A percentile compares a stretch with the other conserved stretches of the same genome.
phyloP scores from a whole-genome alignment of 2,113 vertebrate species.

The Psilopogon haemacephalus region DNA sequence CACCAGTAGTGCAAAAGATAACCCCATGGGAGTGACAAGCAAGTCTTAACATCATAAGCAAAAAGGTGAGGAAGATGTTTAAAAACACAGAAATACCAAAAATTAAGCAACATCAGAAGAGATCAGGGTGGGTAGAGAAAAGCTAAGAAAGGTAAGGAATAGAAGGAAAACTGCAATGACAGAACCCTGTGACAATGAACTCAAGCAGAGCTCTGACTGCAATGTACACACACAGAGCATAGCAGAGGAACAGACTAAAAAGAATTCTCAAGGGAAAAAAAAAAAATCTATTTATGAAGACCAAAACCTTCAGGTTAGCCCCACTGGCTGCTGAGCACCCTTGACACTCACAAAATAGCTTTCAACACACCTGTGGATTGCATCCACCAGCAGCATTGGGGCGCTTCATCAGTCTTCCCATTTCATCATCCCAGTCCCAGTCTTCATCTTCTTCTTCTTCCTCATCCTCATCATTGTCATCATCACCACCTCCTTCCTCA shows the following conservation, averaged over 20 bases:
- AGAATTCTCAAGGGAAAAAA: background rate
- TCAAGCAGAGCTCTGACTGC: background rate
- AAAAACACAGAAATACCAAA: background rate
- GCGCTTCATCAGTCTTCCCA: conserved; percentile 72
- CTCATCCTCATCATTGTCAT: background rate
- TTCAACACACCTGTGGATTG: conserved; percentile 78
- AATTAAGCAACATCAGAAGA: background rate
- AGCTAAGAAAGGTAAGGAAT: background rate
- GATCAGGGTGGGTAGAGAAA: background rate
- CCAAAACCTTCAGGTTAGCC: background rate
- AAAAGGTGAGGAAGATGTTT: background rate
- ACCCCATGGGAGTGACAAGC: background rate
- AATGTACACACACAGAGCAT: fast-evolving
- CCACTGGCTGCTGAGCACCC: background rate
- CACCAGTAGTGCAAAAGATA: background rate
- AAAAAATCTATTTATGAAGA: background rate
- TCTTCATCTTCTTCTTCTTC: conserved; percentile 74
- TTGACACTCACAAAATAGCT: background rate
- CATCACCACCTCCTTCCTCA: conserved; percentile 58
- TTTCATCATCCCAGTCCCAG: conserved; percentile 82
- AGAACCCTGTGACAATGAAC: background rate
- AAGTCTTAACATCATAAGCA: background rate
- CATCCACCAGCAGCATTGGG: conserved; percentile 64
- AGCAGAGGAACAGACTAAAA: background rate
- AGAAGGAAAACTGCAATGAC: background rate